Base-by-base conservation (phyloP, 1,140 invertebrate species). In the Artemia franciscana region DNA sequence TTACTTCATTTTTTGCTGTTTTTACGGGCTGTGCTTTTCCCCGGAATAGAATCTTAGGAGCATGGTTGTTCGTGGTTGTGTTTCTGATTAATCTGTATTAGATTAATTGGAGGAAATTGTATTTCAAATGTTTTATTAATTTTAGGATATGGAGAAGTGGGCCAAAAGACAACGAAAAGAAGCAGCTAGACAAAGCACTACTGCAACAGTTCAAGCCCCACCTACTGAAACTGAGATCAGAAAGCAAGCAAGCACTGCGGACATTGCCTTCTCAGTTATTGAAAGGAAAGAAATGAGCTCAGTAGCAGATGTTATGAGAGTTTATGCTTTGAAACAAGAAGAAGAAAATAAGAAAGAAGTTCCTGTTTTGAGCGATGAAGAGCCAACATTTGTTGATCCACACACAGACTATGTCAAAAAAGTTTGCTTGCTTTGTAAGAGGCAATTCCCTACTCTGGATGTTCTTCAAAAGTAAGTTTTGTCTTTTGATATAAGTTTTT, bases 151-250 rank as follows among this genome's bases (percentile, higher is more conserved):
- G 89, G 87, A 90, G 68, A 83, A 84, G 69, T 98, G 95, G 95
- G 94, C 94, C 0, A 92, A 96, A 70, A 91, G 98, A 74, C 91
- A 96, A 70, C 91, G 93, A 74, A 97, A 97, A 74, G 91, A 96
- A 68, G 84, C 80, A 64, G 80, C 83, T 25, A 81, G 82, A 65
- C 79, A 78, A 58, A n/a, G n/a, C n/a, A n/a, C n/a, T n/a, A 81
- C 68, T 24, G 62, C 59, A 12, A 60, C 63, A 57, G 56, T 61
- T 23, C 51, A 66, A 24, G 24, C 62, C 7, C 24, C 24, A 30
- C 56, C 57, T 30, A n/a, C 24, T 26, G 76, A 77, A 63, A 76
- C 80, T 3, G 60, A 51, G 24, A 61, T 75, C 78, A 65, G 70
- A 74, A 0, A 72, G 74, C 63, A 27, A 71, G 69, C 66, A 72